phyloP scores from a whole-genome alignment of 2,888 invertebrate genomes.

The Archaeoteleia sp. region DNA sequence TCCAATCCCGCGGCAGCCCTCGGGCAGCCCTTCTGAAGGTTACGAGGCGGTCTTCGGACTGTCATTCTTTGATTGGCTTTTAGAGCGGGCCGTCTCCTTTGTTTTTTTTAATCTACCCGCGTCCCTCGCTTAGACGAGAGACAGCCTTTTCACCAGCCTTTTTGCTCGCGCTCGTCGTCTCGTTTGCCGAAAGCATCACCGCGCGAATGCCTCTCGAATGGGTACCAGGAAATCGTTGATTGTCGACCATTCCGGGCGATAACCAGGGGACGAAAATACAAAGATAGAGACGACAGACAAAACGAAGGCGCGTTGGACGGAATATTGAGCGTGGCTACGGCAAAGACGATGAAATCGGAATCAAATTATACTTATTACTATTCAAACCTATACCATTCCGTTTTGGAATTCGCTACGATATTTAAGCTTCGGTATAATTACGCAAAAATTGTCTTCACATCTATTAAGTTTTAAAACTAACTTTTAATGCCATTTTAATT shows the following conservation, averaged over 20 bases:
- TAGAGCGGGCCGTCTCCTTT: slow-evolving; percentile 63
- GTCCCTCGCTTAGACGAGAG: slow-evolving; percentile 44
- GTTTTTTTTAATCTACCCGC: slow-evolving; percentile 58
- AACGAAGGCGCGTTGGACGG: slow-evolving; percentile 3
- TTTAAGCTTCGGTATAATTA: no score
- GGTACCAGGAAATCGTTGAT: slow-evolving; percentile 53
- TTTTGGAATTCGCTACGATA: no score
- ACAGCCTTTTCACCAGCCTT: slow-evolving; percentile 41
- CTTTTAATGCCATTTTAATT: no score
- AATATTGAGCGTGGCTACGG: slow-evolving; percentile 20
- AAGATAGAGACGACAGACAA: slow-evolving; percentile 18
- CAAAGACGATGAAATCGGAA: slow-evolving; percentile 26
- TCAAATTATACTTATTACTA: slow-evolving; percentile 39
- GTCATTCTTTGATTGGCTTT: slow-evolving; percentile 75
- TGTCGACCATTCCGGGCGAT: slow-evolving; percentile 34
- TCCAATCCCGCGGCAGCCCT: slow-evolving; percentile 70
- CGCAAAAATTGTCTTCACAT: no score
- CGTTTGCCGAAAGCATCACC: slow-evolving; percentile 52
- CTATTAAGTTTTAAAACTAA: no score
- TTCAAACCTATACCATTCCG: no score
- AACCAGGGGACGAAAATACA: slow-evolving; percentile 32
- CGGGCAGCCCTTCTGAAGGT: slow-evolving; percentile 71
- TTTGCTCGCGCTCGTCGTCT: slow-evolving; percentile 33
- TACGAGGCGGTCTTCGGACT: slow-evolving; percentile 65
- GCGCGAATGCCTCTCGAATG: slow-evolving; percentile 41